Percentiles rank a stretch among this genome's conserved stretches.
These are phyloP conservation scores for Lasioglossum vierecki DNA, from an alignment of 2,888 invertebrate species.

Conservation along the genomic window DNA sequence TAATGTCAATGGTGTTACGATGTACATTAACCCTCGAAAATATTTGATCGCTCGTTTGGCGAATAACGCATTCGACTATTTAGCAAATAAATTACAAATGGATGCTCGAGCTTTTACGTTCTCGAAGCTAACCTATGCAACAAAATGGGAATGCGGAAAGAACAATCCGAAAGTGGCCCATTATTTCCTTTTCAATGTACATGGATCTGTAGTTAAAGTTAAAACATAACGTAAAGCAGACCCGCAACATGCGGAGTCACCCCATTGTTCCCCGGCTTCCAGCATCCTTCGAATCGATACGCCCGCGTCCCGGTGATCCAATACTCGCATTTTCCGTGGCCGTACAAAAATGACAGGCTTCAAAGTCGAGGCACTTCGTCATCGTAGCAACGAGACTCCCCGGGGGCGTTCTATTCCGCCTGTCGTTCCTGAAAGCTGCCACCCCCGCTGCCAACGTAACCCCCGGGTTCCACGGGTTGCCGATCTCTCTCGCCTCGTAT, in stretches of 20 bases:
- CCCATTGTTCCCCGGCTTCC: not conserved
- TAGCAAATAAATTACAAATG: not conserved
- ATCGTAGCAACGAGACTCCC: constrained; percentile 43
- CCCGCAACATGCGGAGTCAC: not conserved
- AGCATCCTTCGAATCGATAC: constrained; percentile 40
- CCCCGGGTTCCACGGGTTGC: constrained; percentile 12
- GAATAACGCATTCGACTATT: not conserved
- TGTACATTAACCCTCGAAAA: not conserved
- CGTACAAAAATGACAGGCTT: constrained; percentile 52
- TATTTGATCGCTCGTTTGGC: not conserved
- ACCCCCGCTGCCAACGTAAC: not conserved
- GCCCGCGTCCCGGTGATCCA: constrained; percentile 36
- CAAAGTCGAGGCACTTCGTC: constrained; percentile 52
- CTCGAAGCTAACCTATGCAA: not conserved
- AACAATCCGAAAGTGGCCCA: not conserved
- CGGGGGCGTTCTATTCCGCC: constrained; percentile 32
- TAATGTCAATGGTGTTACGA: not conserved
- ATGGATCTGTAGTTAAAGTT: not conserved
- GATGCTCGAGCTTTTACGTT: not conserved
- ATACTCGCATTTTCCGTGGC: constrained; percentile 41
- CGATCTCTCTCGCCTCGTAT: constrained; percentile 54
- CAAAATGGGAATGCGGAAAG: not conserved
- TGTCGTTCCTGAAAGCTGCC: constrained; percentile 44
- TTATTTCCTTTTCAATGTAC: not conserved
- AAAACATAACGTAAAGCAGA: not conserved